These are phyloP conservation scores for Chelonus insularis DNA, from an alignment of 1,140 invertebrate species.

Conservation along the genomic window DNA sequence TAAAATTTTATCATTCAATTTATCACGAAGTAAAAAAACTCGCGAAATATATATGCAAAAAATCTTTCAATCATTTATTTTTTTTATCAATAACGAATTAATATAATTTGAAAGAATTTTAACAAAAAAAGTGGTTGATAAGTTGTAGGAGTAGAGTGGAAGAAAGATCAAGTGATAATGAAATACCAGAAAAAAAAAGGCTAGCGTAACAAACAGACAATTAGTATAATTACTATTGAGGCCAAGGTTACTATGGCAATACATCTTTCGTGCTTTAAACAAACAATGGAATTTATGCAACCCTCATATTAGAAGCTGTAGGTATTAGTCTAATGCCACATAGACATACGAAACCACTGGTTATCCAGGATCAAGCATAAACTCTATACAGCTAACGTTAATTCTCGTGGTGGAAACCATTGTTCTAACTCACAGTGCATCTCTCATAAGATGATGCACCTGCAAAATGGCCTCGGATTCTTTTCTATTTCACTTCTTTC, in stretches of 20 bases:
- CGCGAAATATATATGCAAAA: too few species aligned
- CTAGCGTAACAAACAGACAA: neutral
- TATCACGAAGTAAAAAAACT: too few species aligned
- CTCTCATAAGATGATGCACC: conserved; percentile 10
- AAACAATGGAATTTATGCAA: conserved; percentile 51
- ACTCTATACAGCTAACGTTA: conserved; percentile 12
- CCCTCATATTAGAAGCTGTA: conserved; percentile 20
- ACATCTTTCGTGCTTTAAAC: conserved; percentile 28
- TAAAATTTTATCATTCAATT: too few species aligned
- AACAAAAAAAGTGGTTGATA: too few species aligned
- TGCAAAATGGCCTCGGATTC: conserved; percentile 13
- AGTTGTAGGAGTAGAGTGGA: too few species aligned
- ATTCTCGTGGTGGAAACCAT: conserved; percentile 35
- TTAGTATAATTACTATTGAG: conserved; percentile 44
- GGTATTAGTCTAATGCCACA: neutral
- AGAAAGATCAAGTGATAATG: too few species aligned
- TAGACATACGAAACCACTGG: too few species aligned
- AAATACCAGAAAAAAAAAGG: too few species aligned
- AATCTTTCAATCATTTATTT: too few species aligned
- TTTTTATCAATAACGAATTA: too few species aligned
- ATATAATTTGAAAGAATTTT: too few species aligned
- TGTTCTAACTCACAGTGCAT: conserved; percentile 33
- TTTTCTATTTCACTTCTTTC: conserved; percentile 23
- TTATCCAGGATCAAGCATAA: too few species aligned
- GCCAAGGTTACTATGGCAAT: conserved; percentile 50